phyloP scores from a whole-genome alignment of 2,113 vertebrate species.

The Scophthalmus maximus region DNA sequence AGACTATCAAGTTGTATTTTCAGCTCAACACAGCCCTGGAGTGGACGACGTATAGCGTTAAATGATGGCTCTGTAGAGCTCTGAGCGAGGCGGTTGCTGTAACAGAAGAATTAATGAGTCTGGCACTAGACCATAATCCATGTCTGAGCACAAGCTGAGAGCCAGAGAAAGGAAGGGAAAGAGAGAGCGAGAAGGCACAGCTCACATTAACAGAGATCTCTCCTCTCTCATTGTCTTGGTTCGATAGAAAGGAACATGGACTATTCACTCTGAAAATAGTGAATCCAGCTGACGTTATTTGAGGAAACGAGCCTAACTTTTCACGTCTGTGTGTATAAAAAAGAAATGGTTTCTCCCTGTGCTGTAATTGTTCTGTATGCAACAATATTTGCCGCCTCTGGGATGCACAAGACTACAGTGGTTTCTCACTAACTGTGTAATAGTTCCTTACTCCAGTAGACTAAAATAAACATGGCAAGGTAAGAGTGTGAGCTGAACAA shows the following conservation, averaged over 20 bases:
- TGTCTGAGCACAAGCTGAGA: conserved; percentile 55
- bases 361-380: too few species aligned
- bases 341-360: too few species aligned
- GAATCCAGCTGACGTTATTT: conserved; percentile 4
- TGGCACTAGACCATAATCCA: conserved; percentile 41
- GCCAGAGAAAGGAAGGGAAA: conserved; percentile 33
- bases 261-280: conserved; percentile 17
- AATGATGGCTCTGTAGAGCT: conserved; percentile 23
- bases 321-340: too few species aligned
- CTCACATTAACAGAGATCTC: conserved; percentile 23
- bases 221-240: background rate
- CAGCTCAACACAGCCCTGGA: too few species aligned
- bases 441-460: background rate
- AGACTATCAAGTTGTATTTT: too few species aligned
- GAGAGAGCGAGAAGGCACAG: conserved; percentile 16
- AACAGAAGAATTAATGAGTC: conserved; percentile 43
- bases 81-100: conserved; percentile 23
- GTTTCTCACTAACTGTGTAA: background rate
- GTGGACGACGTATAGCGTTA: conserved; percentile 10
- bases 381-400: background rate
- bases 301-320: background rate
- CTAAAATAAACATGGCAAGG: background rate
- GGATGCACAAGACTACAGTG: too few species aligned
- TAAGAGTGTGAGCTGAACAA: background rate
- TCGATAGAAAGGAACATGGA: background rate